These are phyloP conservation scores for Accipiter virgatus DNA, from an alignment of 2,113 vertebrate species.

Conservation along the genomic window DNA sequence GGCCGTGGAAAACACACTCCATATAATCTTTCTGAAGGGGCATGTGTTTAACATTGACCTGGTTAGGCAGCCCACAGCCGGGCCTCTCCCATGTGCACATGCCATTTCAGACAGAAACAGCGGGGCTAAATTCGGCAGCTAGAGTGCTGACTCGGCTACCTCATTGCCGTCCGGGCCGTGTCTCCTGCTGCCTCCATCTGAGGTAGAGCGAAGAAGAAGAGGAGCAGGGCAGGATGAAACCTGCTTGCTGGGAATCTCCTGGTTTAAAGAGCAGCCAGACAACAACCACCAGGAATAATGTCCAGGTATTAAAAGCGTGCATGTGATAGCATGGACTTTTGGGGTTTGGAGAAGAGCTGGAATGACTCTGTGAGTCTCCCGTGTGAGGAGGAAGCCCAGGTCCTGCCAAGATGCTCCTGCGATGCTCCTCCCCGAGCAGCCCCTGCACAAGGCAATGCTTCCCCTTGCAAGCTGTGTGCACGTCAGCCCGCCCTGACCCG, in stretches of 20 bases:
- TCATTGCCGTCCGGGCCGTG: fast-evolving
- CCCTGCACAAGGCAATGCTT: fast-evolving
- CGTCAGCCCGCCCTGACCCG: background rate
- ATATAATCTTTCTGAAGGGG: background rate
- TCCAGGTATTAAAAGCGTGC: background rate
- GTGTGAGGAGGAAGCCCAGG: background rate
- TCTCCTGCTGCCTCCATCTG: background rate
- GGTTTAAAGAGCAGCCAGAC: background rate
- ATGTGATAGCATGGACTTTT: background rate
- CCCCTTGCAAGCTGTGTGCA: background rate
- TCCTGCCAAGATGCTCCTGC: background rate
- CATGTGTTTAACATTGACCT: background rate
- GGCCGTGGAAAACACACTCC: background rate
- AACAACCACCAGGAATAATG: background rate
- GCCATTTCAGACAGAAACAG: background rate
- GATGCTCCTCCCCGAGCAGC: background rate
- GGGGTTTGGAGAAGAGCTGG: background rate
- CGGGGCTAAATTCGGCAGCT: background rate
- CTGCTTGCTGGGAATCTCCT: background rate
- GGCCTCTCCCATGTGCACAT: background rate
- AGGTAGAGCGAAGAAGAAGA: background rate
- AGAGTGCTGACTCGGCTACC: background rate
- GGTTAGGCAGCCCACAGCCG: background rate
- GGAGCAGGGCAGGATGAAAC: background rate
- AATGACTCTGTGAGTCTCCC: background rate